Evolutionary conservation across 2,797 vertebrate species (phyloP), one percentile per base, ranked within the genome.

Genomic region (Sandelia bainsii): DNA sequence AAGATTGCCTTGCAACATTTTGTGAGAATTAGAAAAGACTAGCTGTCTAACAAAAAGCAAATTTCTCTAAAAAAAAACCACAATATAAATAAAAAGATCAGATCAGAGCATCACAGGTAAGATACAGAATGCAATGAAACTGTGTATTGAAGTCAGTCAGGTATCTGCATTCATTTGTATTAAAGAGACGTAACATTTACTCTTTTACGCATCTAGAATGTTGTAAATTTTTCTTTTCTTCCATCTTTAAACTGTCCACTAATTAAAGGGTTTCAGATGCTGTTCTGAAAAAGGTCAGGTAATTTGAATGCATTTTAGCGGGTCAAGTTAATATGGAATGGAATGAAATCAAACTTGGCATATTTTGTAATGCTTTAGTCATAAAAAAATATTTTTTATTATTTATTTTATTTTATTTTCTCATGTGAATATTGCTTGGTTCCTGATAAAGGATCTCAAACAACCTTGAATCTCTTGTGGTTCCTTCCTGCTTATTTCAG

Each of bases 401-500:
- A 32, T 32, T 32, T 32, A 9, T 3, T n/a, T n/a, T n/a, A n/a
- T n/a, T n/a, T n/a, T 3, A 34, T 10, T 34, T 34, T 34, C 32
- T 34, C 32, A 10, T 34, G 37, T 39, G 46, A 60, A 68, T 51
- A 52, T 56, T 32, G 9, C 17, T 22, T 44, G 14, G 16, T 50
- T 52, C 19, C 25, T 5, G 23, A 44, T 61, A 10, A 57, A 17
- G 49, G 19, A 22, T 10, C n/a, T 56, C 19, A 46, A 69, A 50
- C 20, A 19, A 10, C 16, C 16, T 39, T 60, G 20, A 27, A 62
- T 68, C 61, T 45, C 11, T 53, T 17, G 8, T 8, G 45, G 63
- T 27, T 60, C 22, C 8, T 50, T 46, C 4, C n/a, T 68, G 34
- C 62, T 62, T 72, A n/a, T 79, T 76, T 62, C 53, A 54, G 45